Evolutionary conservation across 2,888 invertebrate genomes (phyloP).

Genomic region (Oscheius myriophilus): DNA sequence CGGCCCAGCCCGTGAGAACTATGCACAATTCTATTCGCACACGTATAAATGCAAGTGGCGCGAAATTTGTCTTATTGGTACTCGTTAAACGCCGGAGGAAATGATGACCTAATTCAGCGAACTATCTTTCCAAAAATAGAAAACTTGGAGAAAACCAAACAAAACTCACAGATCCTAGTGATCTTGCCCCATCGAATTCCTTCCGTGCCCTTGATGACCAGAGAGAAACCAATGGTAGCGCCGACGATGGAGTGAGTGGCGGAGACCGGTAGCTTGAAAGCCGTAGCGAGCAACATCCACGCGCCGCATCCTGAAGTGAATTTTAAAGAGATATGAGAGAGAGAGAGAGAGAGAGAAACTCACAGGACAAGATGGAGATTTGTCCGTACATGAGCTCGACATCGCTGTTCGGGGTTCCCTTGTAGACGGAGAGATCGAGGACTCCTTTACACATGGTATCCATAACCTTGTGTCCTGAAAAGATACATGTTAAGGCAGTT

Average conservation of each 20-base stretch:
- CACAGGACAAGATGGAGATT: slow-evolving; percentile 81
- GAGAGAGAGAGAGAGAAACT: slow-evolving; percentile 10
- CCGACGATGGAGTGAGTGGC: slow-evolving; percentile 99
- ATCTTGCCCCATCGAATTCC: slow-evolving; percentile 87
- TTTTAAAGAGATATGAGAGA: neutral
- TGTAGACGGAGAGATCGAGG: slow-evolving; percentile 85
- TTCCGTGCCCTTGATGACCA: slow-evolving; percentile 86
- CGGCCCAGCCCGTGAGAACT: too few species aligned
- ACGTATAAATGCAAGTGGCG: too few species aligned
- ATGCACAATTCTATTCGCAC: too few species aligned
- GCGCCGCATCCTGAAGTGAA: slow-evolving; percentile 81
- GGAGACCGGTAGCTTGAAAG: slow-evolving; percentile 94
- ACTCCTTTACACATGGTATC: slow-evolving; percentile 99
- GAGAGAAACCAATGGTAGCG: slow-evolving; percentile 94
- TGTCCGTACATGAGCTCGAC: slow-evolving; percentile 89
- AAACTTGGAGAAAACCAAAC: too few species aligned
- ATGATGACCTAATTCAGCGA: too few species aligned
- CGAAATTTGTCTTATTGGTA: too few species aligned
- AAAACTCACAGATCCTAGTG: slow-evolving; percentile 77
- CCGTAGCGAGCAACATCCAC: slow-evolving; percentile 93
- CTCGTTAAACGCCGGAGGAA: too few species aligned
- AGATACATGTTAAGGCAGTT: too few species aligned
- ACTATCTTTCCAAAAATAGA: too few species aligned
- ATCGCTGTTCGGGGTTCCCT: slow-evolving; percentile 77
- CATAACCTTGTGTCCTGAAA: slow-evolving; percentile 84